phyloP scores from a whole-genome alignment of 2,797 vertebrate species.

The Myotis findleyi region DNA sequence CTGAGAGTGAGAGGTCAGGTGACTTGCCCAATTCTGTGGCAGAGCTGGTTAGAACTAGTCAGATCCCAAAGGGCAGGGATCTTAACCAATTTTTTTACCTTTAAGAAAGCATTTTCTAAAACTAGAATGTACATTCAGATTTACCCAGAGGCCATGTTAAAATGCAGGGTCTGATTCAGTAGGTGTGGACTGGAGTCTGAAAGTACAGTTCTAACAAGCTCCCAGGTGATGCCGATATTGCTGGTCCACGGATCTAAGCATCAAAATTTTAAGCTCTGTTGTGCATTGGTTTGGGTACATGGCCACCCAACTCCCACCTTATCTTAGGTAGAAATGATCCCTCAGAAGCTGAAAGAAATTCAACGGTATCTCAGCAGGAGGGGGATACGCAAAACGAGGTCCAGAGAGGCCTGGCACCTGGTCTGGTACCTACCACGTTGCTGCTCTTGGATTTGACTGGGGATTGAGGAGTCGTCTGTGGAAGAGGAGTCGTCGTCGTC shows the following conservation, averaged over 20 bases:
- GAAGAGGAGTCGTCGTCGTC: neutral
- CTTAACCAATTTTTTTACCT: neutral
- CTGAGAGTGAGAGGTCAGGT: neutral
- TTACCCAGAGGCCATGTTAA: neutral
- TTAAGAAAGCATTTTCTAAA: constrained; percentile 7
- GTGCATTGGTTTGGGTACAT: neutral
- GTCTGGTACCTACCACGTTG: constrained; percentile 48
- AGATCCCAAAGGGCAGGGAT: neutral
- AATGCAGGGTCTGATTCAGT: neutral
- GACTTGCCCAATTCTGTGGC: neutral
- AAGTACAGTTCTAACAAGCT: neutral
- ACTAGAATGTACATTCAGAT: neutral
- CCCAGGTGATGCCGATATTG: neutral
- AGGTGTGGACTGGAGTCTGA: neutral
- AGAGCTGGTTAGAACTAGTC: neutral
- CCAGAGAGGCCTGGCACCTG: neutral
- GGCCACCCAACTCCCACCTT: neutral
- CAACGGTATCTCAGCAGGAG: neutral
- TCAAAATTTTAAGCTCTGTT: neutral
- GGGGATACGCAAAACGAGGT: neutral
- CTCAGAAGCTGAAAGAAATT: neutral
- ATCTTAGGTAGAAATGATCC: neutral
- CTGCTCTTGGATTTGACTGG: neutral
- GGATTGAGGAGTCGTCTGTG: neutral
- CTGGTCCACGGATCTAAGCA: neutral